Conservation (phyloP, 2,888 invertebrate species). For the Branchipolynoe longqiensis region DNA sequence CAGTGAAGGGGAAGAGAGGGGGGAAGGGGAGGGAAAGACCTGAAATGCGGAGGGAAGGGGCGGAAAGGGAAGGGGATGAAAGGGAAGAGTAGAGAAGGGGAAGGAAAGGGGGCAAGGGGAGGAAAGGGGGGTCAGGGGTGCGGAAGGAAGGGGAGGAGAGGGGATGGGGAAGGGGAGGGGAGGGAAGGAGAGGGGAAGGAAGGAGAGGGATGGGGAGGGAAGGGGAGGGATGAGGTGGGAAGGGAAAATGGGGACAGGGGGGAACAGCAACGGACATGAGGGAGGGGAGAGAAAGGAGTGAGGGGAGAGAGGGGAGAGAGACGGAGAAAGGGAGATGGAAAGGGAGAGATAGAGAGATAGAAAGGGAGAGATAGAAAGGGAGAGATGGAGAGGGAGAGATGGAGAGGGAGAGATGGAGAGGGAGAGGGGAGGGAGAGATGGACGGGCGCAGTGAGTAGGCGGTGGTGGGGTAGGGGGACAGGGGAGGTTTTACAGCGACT, state of each 20-base stretch:
- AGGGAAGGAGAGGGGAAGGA: slow-evolving; percentile 9
- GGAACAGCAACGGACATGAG: background rate
- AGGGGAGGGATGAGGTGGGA: background rate
- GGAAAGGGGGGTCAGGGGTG: background rate
- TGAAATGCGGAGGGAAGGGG: background rate
- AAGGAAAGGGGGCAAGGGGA: background rate
- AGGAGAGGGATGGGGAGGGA: background rate
- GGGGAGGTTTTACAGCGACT: background rate
- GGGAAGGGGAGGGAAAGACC: background rate
- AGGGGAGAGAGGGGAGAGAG: background rate
- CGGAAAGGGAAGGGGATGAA: background rate
- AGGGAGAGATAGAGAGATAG: background rate
- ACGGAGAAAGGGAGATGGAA: background rate
- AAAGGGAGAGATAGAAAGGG: background rate
- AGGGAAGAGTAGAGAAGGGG: background rate
- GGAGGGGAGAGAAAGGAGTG: background rate
- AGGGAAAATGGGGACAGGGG: background rate
- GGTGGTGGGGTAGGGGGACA: background rate
- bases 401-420: too few species aligned
- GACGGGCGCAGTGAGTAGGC: too few species aligned
- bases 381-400: background rate
- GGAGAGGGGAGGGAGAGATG: too few species aligned
- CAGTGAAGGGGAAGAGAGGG: too few species aligned
- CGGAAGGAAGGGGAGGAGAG: background rate
- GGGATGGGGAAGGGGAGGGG: background rate